Percentiles rank a stretch among this genome's conserved stretches.
Evolutionary conservation across 2,888 invertebrate genomes (phyloP).

Genomic region (Agrotis puta): DNA sequence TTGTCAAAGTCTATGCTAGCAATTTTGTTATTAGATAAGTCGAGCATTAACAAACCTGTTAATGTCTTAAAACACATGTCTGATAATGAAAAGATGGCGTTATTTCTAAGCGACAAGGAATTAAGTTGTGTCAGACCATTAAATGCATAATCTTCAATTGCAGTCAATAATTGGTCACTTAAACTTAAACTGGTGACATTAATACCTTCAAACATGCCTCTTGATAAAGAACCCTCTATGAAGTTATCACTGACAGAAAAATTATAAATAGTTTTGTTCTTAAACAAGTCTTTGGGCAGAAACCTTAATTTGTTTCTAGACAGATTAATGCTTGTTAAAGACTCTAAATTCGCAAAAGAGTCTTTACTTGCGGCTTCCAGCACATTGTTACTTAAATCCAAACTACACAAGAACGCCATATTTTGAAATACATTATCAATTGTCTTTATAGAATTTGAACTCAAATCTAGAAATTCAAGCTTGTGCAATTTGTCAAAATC

Average conservation of each 20-base stretch:
- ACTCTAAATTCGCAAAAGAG: conserved; percentile 63
- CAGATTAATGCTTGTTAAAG: conserved; percentile 70
- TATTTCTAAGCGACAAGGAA: conserved; percentile 75
- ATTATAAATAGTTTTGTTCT: conserved; percentile 69
- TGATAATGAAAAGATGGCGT: conserved; percentile 71
- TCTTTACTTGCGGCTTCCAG: conserved; percentile 69
- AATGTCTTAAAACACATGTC: conserved; percentile 74
- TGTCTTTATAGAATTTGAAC: conserved; percentile 70
- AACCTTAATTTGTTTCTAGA: conserved; percentile 75
- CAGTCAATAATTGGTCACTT: conserved; percentile 72
- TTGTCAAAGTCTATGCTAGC: conserved; percentile 74
- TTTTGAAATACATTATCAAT: conserved; percentile 71
- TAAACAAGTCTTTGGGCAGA: conserved; percentile 76
- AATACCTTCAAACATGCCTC: conserved; percentile 79
- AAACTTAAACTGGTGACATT: conserved; percentile 72
- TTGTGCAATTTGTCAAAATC: conserved; percentile 74
- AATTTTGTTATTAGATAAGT: conserved; percentile 80
- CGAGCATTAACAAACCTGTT: conserved; percentile 68
- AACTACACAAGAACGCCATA: conserved; percentile 62
- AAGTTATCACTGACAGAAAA: conserved; percentile 75
- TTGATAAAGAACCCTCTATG: conserved; percentile 73
- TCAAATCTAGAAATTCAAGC: conserved; percentile 72
- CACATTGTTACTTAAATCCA: conserved; percentile 75
- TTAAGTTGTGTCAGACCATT: conserved; percentile 69
- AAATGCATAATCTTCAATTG: conserved; percentile 79